These are phyloP conservation scores for Hoplostethus mediterraneus DNA, from an alignment of 2,797 vertebrate species.

Conservation along the genomic window DNA sequence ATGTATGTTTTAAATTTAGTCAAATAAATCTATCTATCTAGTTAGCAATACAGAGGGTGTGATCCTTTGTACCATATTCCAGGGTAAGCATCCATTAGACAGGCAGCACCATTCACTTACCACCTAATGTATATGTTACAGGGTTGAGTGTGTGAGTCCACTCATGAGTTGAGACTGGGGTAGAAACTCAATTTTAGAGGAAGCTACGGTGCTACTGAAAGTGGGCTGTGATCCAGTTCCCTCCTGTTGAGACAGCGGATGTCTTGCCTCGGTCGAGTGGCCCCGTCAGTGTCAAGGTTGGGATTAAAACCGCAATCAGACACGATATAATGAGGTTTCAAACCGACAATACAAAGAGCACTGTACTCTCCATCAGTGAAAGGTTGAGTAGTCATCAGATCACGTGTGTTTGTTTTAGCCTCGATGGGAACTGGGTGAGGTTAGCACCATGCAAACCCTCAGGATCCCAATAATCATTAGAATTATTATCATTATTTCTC, in stretches of 20 bases:
- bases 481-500: slow-evolving; percentile 22
- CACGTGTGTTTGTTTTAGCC: slow-evolving; percentile 64
- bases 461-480: slow-evolving; percentile 21
- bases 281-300: slow-evolving; percentile 49
- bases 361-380: slow-evolving; percentile 46
- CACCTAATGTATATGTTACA: no score
- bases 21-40: no score
- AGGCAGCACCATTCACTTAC: no score
- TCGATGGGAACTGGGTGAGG: slow-evolving; percentile 36
- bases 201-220: slow-evolving; percentile 3
- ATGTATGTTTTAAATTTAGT: no score
- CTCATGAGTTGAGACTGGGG: not conserved
- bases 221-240: slow-evolving; percentile 32
- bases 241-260: slow-evolving; percentile 56
- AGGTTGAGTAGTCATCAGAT: slow-evolving; percentile 48
- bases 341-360: slow-evolving; percentile 46
- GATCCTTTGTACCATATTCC: no score
- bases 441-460: not conserved
- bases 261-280: slow-evolving; percentile 51
- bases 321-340: slow-evolving; percentile 65
- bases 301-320: slow-evolving; percentile 64
- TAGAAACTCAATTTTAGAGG: not conserved
- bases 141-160: no score
- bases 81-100: no score
- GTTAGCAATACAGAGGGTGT: no score